Percentiles rank a stretch among this genome's conserved stretches.
Evolutionary conservation across 2,888 invertebrate genomes (phyloP).

Genomic region (Hypomecis punctinalis): DNA sequence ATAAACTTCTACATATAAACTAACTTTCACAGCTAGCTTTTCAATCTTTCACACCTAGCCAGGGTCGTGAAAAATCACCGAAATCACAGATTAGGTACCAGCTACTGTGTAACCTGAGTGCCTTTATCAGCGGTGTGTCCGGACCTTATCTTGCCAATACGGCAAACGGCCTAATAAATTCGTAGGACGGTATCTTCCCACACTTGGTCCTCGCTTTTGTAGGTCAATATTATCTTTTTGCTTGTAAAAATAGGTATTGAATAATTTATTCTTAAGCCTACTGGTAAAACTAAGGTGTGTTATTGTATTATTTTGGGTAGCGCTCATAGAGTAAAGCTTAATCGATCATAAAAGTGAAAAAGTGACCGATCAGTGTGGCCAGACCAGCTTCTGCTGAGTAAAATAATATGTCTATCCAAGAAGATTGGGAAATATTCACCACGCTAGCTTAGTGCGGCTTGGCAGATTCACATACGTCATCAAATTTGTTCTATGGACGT

Average conservation of each 20-base stretch:
- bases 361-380: too few relatives aligned
- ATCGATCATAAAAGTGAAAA: too few relatives aligned
- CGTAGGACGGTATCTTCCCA: constrained; percentile 30
- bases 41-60: constrained; percentile 9
- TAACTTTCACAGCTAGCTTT: not conserved
- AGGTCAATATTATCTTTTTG: constrained; percentile 18
- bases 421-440: too few relatives aligned
- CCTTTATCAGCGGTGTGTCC: constrained; percentile 35
- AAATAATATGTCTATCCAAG: too few relatives aligned
- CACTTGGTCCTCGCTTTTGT: constrained; percentile 19
- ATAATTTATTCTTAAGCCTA: constrained; percentile 4
- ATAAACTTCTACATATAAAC: too few relatives aligned
- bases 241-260: constrained; percentile 10
- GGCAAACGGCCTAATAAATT: constrained; percentile 61
- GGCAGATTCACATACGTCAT: too few relatives aligned
- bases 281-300: too few relatives aligned
- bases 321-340: too few relatives aligned
- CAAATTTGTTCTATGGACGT: too few relatives aligned
- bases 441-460: too few relatives aligned
- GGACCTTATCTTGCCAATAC: constrained; percentile 52
- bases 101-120: not conserved
- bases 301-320: too few relatives aligned
- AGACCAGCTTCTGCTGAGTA: too few relatives aligned
- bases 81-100: not conserved
- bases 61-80: constrained; percentile 14